Evolutionary conservation across 2,888 invertebrate species (phyloP).

Genomic region (Drosophila meridionalis): DNA sequence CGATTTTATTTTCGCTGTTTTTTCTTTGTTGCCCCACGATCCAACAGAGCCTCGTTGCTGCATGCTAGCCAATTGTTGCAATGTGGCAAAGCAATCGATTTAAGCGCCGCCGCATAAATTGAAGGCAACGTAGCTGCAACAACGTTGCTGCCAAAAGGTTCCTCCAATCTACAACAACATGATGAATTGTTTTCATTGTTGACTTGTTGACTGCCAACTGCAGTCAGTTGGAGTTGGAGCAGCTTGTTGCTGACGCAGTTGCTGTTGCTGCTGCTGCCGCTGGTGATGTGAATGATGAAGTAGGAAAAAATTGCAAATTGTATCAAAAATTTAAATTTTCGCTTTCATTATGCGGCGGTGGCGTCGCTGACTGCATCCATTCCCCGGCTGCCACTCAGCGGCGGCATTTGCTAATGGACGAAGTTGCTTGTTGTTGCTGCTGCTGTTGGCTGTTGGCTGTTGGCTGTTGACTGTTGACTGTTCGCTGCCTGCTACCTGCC

Average conservation of each 20-base stretch:
- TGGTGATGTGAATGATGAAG: slow-evolving; percentile 70
- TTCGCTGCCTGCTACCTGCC: slow-evolving; percentile 38
- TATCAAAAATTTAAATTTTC: slow-evolving; percentile 82
- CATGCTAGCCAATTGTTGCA: slow-evolving; percentile 70
- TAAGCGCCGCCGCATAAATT: slow-evolving; percentile 81
- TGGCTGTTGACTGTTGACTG: slow-evolving; percentile 11
- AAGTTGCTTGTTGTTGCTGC: slow-evolving; percentile 26
- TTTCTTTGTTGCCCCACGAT: slow-evolving; percentile 34
- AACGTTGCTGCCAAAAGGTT: slow-evolving; percentile 64
- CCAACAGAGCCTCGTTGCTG: slow-evolving; percentile 25
- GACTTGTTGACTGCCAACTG: slow-evolving; percentile 72
- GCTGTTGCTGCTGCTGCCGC: slow-evolving; percentile 26
- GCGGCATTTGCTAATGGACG: slow-evolving; percentile 66
- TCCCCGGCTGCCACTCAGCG: slow-evolving; percentile 46
- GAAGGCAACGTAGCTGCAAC: slow-evolving; percentile 58
- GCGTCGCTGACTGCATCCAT: slow-evolving; percentile 45
- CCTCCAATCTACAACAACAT: slow-evolving; percentile 72
- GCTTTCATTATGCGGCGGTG: slow-evolving; percentile 77
- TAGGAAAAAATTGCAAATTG: slow-evolving; percentile 81
- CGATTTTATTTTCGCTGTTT: slow-evolving; percentile 8
- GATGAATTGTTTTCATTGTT: slow-evolving; percentile 81
- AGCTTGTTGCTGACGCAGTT: slow-evolving; percentile 21
- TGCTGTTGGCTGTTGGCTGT: slow-evolving; percentile 14
- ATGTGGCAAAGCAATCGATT: slow-evolving; percentile 82
- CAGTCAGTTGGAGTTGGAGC: slow-evolving; percentile 35